Percentiles rank a stretch among this genome's conserved stretches.
Evolutionary conservation across 2,888 invertebrate genomes (phyloP).

Genomic region (Harpalus rubripes): DNA sequence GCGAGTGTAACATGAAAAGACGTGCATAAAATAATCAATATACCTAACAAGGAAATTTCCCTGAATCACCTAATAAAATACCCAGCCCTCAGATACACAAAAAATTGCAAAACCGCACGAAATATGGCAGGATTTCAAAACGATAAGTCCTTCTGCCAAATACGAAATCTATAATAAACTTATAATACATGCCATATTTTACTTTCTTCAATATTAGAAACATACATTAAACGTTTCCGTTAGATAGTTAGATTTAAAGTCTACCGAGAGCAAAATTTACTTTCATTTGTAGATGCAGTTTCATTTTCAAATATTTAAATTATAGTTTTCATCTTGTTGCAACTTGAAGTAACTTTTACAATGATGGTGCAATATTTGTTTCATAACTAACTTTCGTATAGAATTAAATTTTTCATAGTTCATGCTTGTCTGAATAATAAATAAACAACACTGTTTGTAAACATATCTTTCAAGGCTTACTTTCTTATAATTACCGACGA

Average conservation of each 20-base stretch:
- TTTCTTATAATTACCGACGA: slow-evolving; percentile 5
- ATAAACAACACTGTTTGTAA: slow-evolving; percentile 33
- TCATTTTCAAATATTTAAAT: slow-evolving; percentile 54
- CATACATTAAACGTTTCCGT: slow-evolving; percentile 10
- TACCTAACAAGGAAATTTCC: slow-evolving; percentile 43
- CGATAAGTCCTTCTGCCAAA: slow-evolving; percentile 49
- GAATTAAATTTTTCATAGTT: slow-evolving; percentile 12
- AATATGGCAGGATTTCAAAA: slow-evolving; percentile 55
- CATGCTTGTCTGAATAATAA: slow-evolving; percentile 9
- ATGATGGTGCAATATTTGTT: slow-evolving; percentile 5
- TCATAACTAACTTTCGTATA: slow-evolving; percentile 37
- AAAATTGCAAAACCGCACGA: slow-evolving; percentile 21
- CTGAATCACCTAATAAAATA: slow-evolving; percentile 28
- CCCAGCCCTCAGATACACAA: background rate
- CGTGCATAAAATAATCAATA: slow-evolving; percentile 25
- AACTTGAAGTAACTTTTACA: slow-evolving; percentile 27
- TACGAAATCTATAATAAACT: slow-evolving; percentile 53
- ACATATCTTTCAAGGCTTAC: slow-evolving; percentile 32
- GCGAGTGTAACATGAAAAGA: slow-evolving; percentile 4
- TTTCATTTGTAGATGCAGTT: slow-evolving; percentile 46
- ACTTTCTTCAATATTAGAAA: slow-evolving; percentile 23
- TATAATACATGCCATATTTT: slow-evolving; percentile 24
- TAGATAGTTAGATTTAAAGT: background rate
- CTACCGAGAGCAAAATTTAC: slow-evolving; percentile 6
- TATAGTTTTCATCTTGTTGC: slow-evolving; percentile 8